Evolutionary conservation across 2,797 vertebrate genomes (phyloP), one percentile per base, ranked within the genome.

Genomic region (Fratercula arctica): DNA sequence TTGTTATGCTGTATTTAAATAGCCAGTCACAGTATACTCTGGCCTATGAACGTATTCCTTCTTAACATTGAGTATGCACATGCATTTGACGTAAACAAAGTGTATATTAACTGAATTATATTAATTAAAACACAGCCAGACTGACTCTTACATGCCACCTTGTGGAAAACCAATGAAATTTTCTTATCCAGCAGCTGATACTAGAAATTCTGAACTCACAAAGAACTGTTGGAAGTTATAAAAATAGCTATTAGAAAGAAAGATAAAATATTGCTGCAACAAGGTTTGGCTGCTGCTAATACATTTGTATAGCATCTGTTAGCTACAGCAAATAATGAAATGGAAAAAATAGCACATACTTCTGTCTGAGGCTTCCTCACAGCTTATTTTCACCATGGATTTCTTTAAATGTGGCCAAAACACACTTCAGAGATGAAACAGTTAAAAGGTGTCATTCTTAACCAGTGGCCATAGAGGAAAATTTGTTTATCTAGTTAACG

Each of bases 121-220:
- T 43, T 90, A 93, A 96, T 95, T 94, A 93, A 95, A 92, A 85
- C 45, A 61, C 31, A 87, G 17, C 4, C 67, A 81, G 59, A 60
- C 66, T 86, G 78, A 93, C 84, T 95, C 93, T 87, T 93, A 96
- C 24, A 31, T 95, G 96, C 96, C 97, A 96, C 67, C 97, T 96
- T 94, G 95, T 97, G 96, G 97, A 95, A 97, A 95, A 92, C 43
- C 67, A 91, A 89, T 33, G 94, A 85, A 28, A 74, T 51, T 84
- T 95, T 91, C 48, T 89, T 85, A 81, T 25, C 6, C 23, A 20
- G 33, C n/a, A 89, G 39, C 18, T 81, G 50, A 63, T 64, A 39
- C 6, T 29, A 73, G 60, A 79, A 94, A 92, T 69, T 94, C 41
- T 72, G 10, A 85, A 72, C 35, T 63, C 37, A 50, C 3, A 66